A percentile compares a stretch with the other conserved stretches of the same genome.
These are phyloP conservation scores for Aleiodes testaceus DNA, from an alignment of 2,888 invertebrate species.

Conservation along the genomic window DNA sequence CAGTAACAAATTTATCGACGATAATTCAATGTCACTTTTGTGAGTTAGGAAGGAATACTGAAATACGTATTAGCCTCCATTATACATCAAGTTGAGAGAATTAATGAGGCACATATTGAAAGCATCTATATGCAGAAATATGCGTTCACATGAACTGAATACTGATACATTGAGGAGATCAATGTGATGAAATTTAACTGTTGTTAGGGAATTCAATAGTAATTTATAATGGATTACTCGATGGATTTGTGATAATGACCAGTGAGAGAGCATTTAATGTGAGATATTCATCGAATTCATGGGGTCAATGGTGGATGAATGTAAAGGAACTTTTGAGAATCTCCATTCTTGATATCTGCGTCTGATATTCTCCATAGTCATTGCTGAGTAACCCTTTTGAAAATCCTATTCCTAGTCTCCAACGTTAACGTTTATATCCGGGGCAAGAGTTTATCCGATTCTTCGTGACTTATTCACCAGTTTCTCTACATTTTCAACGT, in stretches of 20 bases:
- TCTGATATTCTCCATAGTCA: constrained; percentile 36
- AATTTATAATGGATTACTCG: neutral
- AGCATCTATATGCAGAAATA: too few species aligned
- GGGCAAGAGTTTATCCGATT: constrained; percentile 43
- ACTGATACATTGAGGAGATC: too few species aligned
- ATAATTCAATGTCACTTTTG: too few species aligned
- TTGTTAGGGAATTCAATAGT: neutral
- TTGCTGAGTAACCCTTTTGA: constrained; percentile 29
- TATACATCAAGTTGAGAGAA: too few species aligned
- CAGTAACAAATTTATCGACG: too few species aligned
- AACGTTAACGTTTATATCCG: constrained; percentile 36
- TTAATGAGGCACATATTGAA: too few species aligned
- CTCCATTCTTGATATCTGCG: constrained; percentile 14
- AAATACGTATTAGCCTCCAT: too few species aligned
- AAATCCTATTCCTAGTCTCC: constrained; percentile 32
- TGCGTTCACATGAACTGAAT: too few species aligned
- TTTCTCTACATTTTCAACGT: constrained; percentile 35
- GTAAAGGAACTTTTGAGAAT: constrained; percentile 3
- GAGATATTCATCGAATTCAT: constrained; percentile 1
- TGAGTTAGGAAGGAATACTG: too few species aligned
- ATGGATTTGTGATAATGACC: neutral
- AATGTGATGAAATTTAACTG: neutral
- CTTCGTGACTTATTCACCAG: constrained; percentile 40
- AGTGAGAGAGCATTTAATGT: neutral
- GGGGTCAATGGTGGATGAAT: constrained; percentile 22